Conservation (phyloP, 92 coral and sea anemone species). For the Umimayanthus kanabou region DNA sequence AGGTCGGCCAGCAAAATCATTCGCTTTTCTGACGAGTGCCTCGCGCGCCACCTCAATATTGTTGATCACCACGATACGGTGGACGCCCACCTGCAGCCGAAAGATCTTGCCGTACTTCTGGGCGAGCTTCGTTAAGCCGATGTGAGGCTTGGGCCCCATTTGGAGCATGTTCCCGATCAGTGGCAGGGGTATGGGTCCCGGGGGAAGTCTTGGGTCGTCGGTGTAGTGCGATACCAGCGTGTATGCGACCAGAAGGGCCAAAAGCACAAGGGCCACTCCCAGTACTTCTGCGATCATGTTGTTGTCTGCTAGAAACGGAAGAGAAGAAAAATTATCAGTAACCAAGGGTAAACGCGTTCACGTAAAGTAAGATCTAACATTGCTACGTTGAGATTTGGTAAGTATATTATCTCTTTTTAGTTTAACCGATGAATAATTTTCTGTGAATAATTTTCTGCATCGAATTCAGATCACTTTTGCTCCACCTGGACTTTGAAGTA, state of each 20-base stretch:
- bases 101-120: slow-evolving; percentile 81
- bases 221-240: slow-evolving; percentile 52
- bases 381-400: not conserved
- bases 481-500: too few relatives aligned
- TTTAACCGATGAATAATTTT: too few relatives aligned
- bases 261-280: slow-evolving; percentile 52
- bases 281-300: slow-evolving; percentile 68
- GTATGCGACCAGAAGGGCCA: slow-evolving; percentile 55
- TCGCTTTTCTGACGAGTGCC: slow-evolving; percentile 88
- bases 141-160: slow-evolving; percentile 88
- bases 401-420: not conserved
- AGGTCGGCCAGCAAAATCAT: slow-evolving; percentile 95
- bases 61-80: slow-evolving; percentile 91
- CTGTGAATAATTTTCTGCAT: too few relatives aligned
- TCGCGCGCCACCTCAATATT: slow-evolving; percentile 94
- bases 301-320: not conserved
- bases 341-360: not conserved
- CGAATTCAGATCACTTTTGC: too few relatives aligned
- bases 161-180: slow-evolving; percentile 95
- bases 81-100: slow-evolving; percentile 89
- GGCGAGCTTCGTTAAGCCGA: slow-evolving; percentile 77
- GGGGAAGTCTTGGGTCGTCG: slow-evolving; percentile 81
- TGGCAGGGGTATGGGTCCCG: slow-evolving; percentile 95
- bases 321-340: not conserved
- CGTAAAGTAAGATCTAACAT: not conserved